Conservation (phyloP, 2,888 invertebrate genomes). For the Scaeva pyrastri region DNA sequence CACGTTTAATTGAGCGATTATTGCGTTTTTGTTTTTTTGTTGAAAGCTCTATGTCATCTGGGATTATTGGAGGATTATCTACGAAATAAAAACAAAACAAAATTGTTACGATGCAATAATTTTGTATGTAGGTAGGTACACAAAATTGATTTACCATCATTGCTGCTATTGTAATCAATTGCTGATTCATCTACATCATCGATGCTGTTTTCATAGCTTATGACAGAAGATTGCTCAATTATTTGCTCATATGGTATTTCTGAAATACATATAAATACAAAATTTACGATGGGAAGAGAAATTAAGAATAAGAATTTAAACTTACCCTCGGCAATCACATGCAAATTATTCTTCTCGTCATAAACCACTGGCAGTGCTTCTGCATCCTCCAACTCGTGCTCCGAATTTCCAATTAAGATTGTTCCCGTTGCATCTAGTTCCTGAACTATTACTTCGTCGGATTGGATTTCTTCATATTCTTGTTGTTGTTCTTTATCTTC, state of each 20-base stretch:
- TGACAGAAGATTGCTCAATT: conserved; percentile 64
- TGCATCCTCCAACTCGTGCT: background rate
- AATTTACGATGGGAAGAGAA: background rate
- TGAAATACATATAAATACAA: conserved; percentile 40
- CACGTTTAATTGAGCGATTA: conserved; percentile 46
- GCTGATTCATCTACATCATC: conserved; percentile 50
- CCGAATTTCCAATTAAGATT: conserved; percentile 20
- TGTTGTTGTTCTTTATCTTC: conserved; percentile 43
- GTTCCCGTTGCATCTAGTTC: conserved; percentile 8
- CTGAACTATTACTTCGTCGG: background rate
- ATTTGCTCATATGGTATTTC: conserved; percentile 70
- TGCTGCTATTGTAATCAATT: conserved; percentile 49
- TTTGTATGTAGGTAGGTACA: too few relatives aligned
- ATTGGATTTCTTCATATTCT: conserved; percentile 9
- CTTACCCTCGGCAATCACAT: conserved; percentile 54
- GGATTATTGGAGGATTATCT: conserved; percentile 32
- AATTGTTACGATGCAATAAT: too few relatives aligned
- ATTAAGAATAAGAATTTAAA: background rate
- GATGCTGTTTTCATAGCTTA: conserved; percentile 57
- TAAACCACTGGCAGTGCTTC: background rate
- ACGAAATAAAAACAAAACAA: background rate
- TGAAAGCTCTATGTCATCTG: conserved; percentile 17
- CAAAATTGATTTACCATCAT: conserved; percentile 18
- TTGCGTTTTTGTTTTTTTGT: conserved; percentile 42
- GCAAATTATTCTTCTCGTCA: conserved; percentile 43